Percentiles rank a stretch among this genome's conserved stretches.
Conservation (phyloP, 2,888 invertebrate species). For the Diarsia rubi region DNA sequence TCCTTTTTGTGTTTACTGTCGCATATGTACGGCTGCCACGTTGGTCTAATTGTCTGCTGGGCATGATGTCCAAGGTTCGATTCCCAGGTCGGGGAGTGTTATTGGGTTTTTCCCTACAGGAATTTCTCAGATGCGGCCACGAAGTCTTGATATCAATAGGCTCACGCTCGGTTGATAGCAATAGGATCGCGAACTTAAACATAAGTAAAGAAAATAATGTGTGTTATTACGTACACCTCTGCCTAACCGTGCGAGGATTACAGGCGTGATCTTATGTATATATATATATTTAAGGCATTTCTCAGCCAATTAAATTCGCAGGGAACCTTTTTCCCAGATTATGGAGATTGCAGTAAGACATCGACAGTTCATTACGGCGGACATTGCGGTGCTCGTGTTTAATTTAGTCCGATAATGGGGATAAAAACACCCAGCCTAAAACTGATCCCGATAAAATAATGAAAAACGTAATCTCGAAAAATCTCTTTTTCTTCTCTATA, state of each 20-base stretch:
- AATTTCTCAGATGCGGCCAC: too few relatives aligned
- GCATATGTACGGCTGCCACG: not conserved
- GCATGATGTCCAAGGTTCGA: too few relatives aligned
- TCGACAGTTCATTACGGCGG: not conserved
- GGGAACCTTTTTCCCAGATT: not conserved
- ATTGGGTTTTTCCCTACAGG: too few relatives aligned
- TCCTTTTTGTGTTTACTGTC: not conserved
- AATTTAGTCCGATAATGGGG: slow-evolving; percentile 2
- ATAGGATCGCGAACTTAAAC: too few relatives aligned
- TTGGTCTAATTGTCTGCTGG: too few relatives aligned
- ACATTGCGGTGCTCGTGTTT: slow-evolving; percentile 5
- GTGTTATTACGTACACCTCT: too few relatives aligned
- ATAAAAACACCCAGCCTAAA: slow-evolving; percentile 6
- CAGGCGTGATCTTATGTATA: not conserved
- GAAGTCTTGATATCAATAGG: too few relatives aligned
- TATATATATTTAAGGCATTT: not conserved
- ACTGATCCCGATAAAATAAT: slow-evolving; percentile 19
- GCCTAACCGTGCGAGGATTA: too few relatives aligned
- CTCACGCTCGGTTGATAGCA: too few relatives aligned
- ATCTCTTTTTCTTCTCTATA: not conserved
- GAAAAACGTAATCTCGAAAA: slow-evolving; percentile 6
- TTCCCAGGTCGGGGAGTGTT: too few relatives aligned
- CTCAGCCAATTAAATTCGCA: not conserved
- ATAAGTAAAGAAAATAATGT: too few relatives aligned
- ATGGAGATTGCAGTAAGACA: not conserved